Percentiles rank a stretch among this genome's conserved stretches.
Evolutionary conservation across 1,140 invertebrate species (phyloP).

Genomic region (Drosophila equinoxialis): DNA sequence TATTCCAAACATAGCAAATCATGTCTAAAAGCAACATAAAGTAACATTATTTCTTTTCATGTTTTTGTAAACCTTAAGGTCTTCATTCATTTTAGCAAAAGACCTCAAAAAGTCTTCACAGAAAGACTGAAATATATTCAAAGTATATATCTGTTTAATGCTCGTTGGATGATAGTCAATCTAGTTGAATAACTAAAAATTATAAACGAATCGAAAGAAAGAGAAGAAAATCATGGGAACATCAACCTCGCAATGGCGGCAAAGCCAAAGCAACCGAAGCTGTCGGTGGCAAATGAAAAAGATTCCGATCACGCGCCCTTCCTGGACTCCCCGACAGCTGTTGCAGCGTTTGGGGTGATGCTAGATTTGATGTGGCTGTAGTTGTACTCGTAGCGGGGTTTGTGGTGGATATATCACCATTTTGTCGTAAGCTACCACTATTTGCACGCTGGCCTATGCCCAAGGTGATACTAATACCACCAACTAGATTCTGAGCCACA

Average conservation of each 20-base stretch:
- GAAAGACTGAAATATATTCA: no score
- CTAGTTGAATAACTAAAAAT: conserved; percentile 10
- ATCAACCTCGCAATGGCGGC: conserved; percentile 75
- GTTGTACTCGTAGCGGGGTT: conserved; percentile 8
- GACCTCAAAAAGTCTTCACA: no score
- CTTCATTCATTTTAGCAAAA: no score
- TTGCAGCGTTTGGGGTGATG: conserved; percentile 73
- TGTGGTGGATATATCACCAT: conserved; percentile 40
- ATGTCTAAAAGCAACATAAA: neutral
- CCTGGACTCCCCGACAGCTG: conserved; percentile 82
- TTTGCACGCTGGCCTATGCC: conserved; percentile 68
- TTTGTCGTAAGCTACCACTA: conserved; percentile 56
- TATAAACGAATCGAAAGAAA: conserved; percentile 10
- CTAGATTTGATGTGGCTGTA: conserved; percentile 30
- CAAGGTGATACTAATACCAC: conserved; percentile 76
- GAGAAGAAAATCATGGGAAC: conserved; percentile 39
- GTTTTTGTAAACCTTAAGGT: no score
- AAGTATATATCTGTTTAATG: neutral
- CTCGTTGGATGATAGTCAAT: conserved; percentile 16
- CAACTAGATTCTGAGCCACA: conserved; percentile 74
- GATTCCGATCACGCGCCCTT: conserved; percentile 80
- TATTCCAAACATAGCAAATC: neutral
- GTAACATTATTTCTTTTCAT: no score
- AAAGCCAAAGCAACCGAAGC: conserved; percentile 71
- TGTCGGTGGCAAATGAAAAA: conserved; percentile 76